phyloP scores from a whole-genome alignment of 2,113 vertebrate genomes.

The Emberiza fucata region DNA sequence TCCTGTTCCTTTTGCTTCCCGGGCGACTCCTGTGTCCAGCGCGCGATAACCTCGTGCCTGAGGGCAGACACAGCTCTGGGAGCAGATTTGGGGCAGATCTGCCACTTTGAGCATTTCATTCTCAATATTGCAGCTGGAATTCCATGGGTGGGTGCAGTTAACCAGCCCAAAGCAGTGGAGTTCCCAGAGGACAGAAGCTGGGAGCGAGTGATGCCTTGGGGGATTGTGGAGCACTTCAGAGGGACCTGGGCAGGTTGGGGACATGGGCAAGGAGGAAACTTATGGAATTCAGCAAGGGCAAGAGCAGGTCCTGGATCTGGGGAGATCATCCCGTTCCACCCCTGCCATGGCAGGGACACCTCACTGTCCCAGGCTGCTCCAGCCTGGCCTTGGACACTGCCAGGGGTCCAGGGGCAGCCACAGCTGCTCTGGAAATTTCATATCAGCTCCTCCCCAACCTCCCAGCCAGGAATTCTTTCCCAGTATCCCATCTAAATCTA shows the following conservation, averaged over 20 bases:
- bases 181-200: not conserved
- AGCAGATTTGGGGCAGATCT: not conserved
- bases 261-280: not conserved
- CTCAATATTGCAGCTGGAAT: not conserved
- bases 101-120: fast-evolving
- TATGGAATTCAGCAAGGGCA: not conserved
- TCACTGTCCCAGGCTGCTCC: fast-evolving
- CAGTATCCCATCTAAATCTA: not conserved
- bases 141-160: fast-evolving
- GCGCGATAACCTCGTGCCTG: not conserved
- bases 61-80: not conserved
- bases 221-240: not conserved
- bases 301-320: not conserved
- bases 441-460: fast-evolving
- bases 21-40: not conserved
- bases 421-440: not conserved
- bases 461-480: not conserved
- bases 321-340: not conserved
- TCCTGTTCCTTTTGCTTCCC: not conserved
- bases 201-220: not conserved
- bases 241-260: fast-evolving
- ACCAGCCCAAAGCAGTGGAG: fast-evolving
- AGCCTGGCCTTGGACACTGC: fast-evolving
- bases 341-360: not conserved
- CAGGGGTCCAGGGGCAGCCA: not conserved